Evolutionary conservation across 1,140 invertebrate species (phyloP).

Genomic region (Eriocheir sinensis): DNA sequence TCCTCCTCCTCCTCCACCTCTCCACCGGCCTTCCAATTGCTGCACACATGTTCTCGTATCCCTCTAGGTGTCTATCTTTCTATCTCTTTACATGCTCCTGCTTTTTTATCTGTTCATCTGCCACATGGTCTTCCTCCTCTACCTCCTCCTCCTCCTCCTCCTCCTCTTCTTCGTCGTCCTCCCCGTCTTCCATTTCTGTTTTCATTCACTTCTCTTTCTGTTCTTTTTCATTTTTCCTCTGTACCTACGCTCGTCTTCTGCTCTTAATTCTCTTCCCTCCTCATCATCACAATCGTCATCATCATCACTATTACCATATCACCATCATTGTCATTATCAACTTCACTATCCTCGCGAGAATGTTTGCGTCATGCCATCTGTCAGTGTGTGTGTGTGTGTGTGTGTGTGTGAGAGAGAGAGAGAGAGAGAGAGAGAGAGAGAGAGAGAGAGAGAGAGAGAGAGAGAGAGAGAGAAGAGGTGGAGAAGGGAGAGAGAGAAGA

Average conservation of each 20-base stretch:
- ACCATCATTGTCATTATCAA: background rate
- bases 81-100: background rate
- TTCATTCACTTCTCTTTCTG: background rate
- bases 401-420: background rate
- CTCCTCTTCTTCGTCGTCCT: background rate
- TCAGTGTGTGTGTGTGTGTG: background rate
- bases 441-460: constrained; percentile 33
- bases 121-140: too few relatives aligned
- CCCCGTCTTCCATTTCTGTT: background rate
- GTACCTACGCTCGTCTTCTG: background rate
- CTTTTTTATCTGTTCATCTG: background rate
- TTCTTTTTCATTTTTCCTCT: too few relatives aligned
- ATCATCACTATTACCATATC: background rate
- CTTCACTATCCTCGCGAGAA: background rate
- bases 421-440: background rate
- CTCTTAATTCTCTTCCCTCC: background rate
- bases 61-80: background rate
- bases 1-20: too few relatives aligned
- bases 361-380: background rate
- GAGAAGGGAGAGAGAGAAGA: constrained; percentile 35
- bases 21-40: background rate
- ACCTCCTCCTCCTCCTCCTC: background rate
- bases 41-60: background rate
- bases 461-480: constrained; percentile 31
- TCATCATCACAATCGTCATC: background rate